Evolutionary conservation across 2,888 invertebrate species (phyloP).

Genomic region (Scaptomyza parva): DNA sequence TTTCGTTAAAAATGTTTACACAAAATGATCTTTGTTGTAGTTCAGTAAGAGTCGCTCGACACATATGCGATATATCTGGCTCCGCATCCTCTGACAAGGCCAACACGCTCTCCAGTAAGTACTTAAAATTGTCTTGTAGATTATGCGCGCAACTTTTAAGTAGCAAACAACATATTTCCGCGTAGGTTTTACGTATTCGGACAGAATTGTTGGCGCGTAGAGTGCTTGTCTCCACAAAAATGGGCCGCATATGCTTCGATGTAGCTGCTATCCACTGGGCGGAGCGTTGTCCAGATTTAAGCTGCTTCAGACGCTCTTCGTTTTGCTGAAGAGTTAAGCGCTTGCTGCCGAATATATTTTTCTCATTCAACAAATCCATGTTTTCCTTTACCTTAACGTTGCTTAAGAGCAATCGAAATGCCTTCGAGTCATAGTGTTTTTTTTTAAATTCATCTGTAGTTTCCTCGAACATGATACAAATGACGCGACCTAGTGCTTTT

Average conservation of each 20-base stretch:
- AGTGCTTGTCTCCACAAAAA: slow-evolving; percentile 85
- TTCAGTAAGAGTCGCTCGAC: slow-evolving; percentile 84
- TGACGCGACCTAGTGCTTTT: slow-evolving; percentile 79
- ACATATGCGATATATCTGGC: slow-evolving; percentile 85
- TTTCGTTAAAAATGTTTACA: slow-evolving; percentile 76
- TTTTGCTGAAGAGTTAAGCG: slow-evolving; percentile 55
- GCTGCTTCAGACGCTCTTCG: slow-evolving; percentile 62
- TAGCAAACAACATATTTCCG: slow-evolving; percentile 86
- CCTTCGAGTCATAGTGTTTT: slow-evolving; percentile 56
- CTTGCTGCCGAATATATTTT: slow-evolving; percentile 60
- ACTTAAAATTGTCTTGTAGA: slow-evolving; percentile 87
- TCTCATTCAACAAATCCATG: slow-evolving; percentile 36
- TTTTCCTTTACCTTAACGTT: not conserved
- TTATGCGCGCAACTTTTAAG: slow-evolving; percentile 88
- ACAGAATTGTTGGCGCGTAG: slow-evolving; percentile 87
- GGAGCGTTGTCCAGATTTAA: slow-evolving; percentile 73
- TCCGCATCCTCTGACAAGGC: slow-evolving; percentile 89
- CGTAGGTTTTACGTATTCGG: slow-evolving; percentile 88
- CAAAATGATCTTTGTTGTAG: slow-evolving; percentile 68
- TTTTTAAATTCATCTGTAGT: slow-evolving; percentile 72
- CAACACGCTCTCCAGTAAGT: slow-evolving; percentile 89
- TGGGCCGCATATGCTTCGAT: slow-evolving; percentile 75
- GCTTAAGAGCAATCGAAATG: slow-evolving; percentile 31
- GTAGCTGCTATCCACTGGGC: slow-evolving; percentile 85
- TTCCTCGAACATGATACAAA: slow-evolving; percentile 83